phyloP scores from a whole-genome alignment of 2,797 vertebrate genomes.

The Uromys caudimaculatus region DNA sequence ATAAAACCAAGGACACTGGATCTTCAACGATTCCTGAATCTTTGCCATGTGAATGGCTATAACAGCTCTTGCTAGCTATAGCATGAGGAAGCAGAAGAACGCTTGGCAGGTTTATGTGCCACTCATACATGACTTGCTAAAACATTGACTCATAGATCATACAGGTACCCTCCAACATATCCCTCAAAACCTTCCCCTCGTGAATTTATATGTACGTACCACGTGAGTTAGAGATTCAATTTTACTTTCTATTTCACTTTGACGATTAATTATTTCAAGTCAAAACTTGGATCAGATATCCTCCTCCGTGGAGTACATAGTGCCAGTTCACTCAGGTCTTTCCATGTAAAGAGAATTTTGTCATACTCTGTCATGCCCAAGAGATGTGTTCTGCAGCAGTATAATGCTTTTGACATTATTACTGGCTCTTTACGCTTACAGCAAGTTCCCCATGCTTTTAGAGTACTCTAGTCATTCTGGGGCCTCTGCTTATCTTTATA shows the following conservation, averaged over 20 bases:
- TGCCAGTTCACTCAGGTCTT: neutral
- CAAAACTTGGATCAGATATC: neutral
- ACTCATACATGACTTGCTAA: constrained; percentile 13
- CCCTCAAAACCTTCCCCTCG: neutral
- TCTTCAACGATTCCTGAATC: neutral
- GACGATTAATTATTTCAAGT: constrained; percentile 17
- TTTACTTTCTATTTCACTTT: neutral
- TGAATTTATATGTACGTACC: constrained; percentile 21
- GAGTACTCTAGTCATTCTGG: neutral
- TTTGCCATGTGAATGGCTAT: neutral
- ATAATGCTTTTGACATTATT: neutral
- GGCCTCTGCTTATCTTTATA: neutral
- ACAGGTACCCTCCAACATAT: neutral
- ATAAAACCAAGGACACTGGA: neutral
- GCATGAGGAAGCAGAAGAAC: neutral
- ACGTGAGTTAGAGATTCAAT: neutral
- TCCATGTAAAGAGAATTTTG: neutral
- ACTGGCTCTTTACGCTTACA: neutral
- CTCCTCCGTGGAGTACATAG: neutral
- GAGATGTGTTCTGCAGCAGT: neutral
- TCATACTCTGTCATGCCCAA: neutral
- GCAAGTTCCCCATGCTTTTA: neutral
- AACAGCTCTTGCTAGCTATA: neutral
- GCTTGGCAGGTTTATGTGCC: neutral
- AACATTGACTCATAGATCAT: constrained; percentile 11